Evolutionary conservation across 2,113 vertebrate genomes (phyloP).

Genomic region (Aldabrachelys gigantea): DNA sequence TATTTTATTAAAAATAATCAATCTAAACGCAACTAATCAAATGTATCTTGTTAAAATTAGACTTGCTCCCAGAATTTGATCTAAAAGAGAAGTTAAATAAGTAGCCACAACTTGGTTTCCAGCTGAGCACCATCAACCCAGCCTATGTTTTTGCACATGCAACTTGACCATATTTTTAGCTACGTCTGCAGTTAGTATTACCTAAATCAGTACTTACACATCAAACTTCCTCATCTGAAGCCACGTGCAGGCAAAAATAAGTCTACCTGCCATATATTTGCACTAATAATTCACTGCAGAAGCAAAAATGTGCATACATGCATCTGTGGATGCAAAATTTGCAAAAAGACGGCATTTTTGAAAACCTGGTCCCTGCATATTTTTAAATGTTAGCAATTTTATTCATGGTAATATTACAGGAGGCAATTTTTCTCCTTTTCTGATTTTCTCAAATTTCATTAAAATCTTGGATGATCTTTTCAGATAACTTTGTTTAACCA

Average conservation of each 20-base stretch:
- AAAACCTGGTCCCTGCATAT: background rate
- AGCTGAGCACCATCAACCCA: background rate
- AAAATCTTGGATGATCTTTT: conserved; percentile 35
- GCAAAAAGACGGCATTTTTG: background rate
- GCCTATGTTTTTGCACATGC: background rate
- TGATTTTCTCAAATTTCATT: background rate
- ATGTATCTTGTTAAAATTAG: background rate
- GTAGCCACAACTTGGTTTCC: background rate
- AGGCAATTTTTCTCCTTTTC: background rate
- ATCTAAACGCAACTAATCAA: conserved; percentile 42
- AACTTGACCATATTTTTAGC: background rate
- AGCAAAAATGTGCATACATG: background rate
- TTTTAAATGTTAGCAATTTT: background rate
- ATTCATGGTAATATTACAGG: background rate
- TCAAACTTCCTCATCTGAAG: background rate
- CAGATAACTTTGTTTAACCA: conserved; percentile 45
- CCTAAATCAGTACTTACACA: background rate
- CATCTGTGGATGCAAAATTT: background rate
- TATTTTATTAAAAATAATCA: conserved; percentile 37
- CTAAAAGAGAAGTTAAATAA: background rate
- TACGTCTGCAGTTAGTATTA: background rate
- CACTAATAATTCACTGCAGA: background rate
- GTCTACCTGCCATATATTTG: background rate
- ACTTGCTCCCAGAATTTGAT: background rate
- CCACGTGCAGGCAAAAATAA: fast-evolving